A percentile compares a stretch with the other conserved stretches of the same genome.
phyloP scores from a whole-genome alignment of 1,140 invertebrate species.

The Pseudachorutes palmiensis region DNA sequence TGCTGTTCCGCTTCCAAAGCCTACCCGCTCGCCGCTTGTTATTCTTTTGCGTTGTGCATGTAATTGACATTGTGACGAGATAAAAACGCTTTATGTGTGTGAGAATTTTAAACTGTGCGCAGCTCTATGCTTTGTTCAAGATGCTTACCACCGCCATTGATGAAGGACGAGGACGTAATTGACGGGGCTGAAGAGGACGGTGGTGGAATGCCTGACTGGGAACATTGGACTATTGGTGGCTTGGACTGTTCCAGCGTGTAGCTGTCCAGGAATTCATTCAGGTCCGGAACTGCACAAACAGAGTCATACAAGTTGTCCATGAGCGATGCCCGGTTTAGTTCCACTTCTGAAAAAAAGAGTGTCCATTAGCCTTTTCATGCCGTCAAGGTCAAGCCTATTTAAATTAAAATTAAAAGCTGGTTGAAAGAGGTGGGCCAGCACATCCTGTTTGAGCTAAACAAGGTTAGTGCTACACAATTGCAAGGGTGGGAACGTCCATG shows the following conservation, averaged over 20 bases:
- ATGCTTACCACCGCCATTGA: constrained; percentile 31
- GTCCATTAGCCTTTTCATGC: no score
- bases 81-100: no score
- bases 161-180: constrained; percentile 34
- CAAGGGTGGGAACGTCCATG: no score
- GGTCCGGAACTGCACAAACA: constrained; percentile 63
- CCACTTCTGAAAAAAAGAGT: constrained; percentile 32
- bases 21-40: neutral
- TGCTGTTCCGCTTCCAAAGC: no score
- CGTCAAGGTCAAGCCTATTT: no score
- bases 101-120: no score
- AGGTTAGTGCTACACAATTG: no score
- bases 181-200: constrained; percentile 34
- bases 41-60: neutral
- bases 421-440: neutral
- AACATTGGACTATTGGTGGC: constrained; percentile 28
- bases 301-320: constrained; percentile 57
- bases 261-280: constrained; percentile 56
- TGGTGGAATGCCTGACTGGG: constrained; percentile 32
- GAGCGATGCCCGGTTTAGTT: constrained; percentile 22
- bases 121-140: no score
- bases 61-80: no score
- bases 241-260: constrained; percentile 45
- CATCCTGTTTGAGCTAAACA: no score
- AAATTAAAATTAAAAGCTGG: neutral